phyloP scores from a whole-genome alignment of 2,113 vertebrate genomes.

The Todiramphus chloris region DNA sequence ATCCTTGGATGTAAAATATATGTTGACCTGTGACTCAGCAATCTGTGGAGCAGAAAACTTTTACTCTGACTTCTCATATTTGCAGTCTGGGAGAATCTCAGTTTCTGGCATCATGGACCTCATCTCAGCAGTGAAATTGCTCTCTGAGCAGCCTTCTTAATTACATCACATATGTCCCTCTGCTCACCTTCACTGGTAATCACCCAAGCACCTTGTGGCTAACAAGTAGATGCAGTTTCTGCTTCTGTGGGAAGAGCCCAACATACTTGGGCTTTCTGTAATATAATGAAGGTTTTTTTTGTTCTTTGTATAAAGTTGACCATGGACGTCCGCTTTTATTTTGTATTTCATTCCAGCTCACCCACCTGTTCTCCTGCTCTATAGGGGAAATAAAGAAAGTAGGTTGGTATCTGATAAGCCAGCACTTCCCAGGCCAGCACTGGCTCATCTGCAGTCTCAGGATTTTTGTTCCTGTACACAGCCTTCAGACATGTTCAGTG shows the following conservation, averaged over 20 bases:
- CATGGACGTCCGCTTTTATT: neutral
- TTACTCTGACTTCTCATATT: neutral
- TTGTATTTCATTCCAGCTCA: neutral
- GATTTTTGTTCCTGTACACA: neutral
- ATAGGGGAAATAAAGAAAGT: neutral
- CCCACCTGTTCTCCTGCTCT: conserved; percentile 14
- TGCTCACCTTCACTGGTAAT: conserved; percentile 4
- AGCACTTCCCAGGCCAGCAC: neutral
- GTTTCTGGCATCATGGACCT: neutral
- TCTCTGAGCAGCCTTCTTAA: neutral
- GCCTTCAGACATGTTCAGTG: neutral
- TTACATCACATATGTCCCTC: neutral
- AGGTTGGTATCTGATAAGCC: neutral
- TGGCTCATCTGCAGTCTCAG: neutral
- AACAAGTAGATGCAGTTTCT: neutral
- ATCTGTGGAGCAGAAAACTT: neutral
- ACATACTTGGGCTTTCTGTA: neutral
- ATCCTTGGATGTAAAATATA: neutral
- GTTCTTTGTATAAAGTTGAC: neutral
- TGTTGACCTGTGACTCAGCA: conserved; percentile 15
- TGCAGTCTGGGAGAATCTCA: neutral
- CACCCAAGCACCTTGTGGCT: neutral
- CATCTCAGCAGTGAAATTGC: neutral
- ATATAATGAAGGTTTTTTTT: neutral
- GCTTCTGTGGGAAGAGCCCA: neutral